A percentile compares a stretch with the other conserved stretches of the same genome.
Conservation (phyloP, 2,797 vertebrate genomes). For the Bryconaethiops microstoma region DNA sequence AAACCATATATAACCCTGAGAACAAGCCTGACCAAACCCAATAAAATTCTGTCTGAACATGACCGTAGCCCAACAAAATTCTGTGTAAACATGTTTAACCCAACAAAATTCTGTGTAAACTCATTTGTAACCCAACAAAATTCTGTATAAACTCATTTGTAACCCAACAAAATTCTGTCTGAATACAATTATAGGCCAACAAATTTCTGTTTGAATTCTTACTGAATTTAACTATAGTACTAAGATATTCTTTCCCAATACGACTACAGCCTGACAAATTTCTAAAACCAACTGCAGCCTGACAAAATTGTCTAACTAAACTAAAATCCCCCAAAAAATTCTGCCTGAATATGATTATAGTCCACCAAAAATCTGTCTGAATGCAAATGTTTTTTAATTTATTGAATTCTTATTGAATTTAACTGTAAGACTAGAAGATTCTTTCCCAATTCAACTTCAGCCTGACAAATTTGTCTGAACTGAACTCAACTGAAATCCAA, state of each 20-base stretch:
- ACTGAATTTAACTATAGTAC: too few species aligned
- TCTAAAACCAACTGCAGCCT: not conserved
- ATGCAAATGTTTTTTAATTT: too few species aligned
- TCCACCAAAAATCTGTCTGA: too few species aligned
- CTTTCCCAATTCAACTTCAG: too few species aligned
- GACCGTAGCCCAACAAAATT: not conserved
- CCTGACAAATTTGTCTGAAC: too few species aligned
- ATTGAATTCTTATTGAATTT: too few species aligned
- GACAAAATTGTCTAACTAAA: not conserved
- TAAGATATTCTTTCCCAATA: not conserved
- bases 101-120: not conserved
- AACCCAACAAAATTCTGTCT: not conserved
- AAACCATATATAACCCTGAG: not conserved
- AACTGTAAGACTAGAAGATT: too few species aligned
- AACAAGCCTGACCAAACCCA: not conserved
- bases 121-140: not conserved
- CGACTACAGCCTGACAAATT: not conserved
- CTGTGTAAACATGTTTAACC: not conserved
- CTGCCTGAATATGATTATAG: not conserved
- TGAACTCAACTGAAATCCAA: not conserved
- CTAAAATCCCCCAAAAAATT: not conserved
- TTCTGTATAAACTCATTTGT: not conserved
- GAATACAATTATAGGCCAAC: not conserved
- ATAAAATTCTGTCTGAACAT: not conserved
- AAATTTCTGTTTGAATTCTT: not conserved